A percentile compares a stretch with the other conserved stretches of the same genome.
These are phyloP conservation scores for Lycopodina hypogea DNA, from an alignment of 37 sponge, comb jelly and placozoan species.

Conservation along the genomic window DNA sequence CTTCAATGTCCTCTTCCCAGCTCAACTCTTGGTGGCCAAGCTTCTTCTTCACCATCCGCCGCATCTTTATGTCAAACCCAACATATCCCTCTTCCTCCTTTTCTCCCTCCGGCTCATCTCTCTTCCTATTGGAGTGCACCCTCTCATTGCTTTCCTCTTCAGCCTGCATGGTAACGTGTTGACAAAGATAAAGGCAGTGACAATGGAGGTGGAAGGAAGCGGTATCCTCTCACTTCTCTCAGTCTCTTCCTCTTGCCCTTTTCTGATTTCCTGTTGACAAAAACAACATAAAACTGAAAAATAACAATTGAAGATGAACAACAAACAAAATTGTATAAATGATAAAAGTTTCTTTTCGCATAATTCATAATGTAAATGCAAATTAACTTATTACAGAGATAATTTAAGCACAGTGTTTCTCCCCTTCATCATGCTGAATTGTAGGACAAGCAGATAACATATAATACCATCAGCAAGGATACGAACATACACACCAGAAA, in stretches of 20 bases:
- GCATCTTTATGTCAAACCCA: slow-evolving; percentile 38
- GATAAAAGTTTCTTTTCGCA: too few species aligned
- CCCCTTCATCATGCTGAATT: too few species aligned
- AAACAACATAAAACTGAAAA: neutral
- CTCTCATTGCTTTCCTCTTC: neutral
- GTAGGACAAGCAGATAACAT: too few species aligned
- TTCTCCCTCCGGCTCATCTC: neutral
- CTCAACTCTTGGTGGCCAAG: neutral
- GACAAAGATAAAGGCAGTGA: too few species aligned
- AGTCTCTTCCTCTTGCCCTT: slow-evolving; percentile 9
- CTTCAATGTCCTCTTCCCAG: neutral
- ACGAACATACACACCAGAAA: too few species aligned
- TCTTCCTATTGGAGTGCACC: neutral
- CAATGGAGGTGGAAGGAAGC: too few species aligned
- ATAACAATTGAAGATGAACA: too few species aligned
- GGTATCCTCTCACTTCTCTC: neutral
- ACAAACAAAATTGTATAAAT: too few species aligned
- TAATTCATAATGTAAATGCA: too few species aligned
- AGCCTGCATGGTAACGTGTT: neutral
- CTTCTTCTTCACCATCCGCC: slow-evolving; percentile 20
- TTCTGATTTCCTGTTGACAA: neutral
- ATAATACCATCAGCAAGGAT: too few species aligned
- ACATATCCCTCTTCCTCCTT: slow-evolving; percentile 10
- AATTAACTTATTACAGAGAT: too few species aligned
- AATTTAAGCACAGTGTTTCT: too few species aligned